These are phyloP conservation scores for Zenarchopterus dispar DNA, from an alignment of 2,797 vertebrate genomes.

Conservation along the genomic window DNA sequence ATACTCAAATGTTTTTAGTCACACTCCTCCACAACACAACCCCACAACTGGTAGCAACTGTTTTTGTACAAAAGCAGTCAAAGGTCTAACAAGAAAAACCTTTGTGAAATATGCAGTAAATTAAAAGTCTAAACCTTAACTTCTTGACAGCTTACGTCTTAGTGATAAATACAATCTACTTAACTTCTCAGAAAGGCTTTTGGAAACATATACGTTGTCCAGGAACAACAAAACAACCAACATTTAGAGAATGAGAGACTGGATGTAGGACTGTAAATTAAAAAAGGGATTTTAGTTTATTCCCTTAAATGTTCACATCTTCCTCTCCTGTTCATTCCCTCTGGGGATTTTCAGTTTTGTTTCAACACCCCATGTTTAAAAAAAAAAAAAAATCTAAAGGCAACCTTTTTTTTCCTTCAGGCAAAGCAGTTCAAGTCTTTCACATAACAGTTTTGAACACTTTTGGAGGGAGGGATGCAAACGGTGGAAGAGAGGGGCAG, in stretches of 20 bases:
- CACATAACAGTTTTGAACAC: constrained; percentile 72
- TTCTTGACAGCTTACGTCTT: constrained; percentile 51
- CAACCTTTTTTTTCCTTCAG: constrained; percentile 70
- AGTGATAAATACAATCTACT: constrained; percentile 71
- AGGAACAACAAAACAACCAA: constrained; percentile 58
- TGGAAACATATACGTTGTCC: constrained; percentile 72
- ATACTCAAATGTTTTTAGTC: not conserved
- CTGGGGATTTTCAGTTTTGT: constrained; percentile 49
- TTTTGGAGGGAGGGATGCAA: constrained; percentile 1
- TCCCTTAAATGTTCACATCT: constrained; percentile 53
- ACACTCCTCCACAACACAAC: not conserved
- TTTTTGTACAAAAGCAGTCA: constrained; percentile 66
- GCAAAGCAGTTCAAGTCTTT: constrained; percentile 81
- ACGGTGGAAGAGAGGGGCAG: not conserved
- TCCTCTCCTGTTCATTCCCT: constrained; percentile 63
- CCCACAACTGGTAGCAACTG: constrained; percentile 47
- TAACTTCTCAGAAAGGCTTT: constrained; percentile 70
- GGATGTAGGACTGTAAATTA: constrained; percentile 58
- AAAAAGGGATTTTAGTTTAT: constrained; percentile 44
- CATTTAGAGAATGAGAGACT: constrained; percentile 68
- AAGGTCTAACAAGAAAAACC: constrained; percentile 52
- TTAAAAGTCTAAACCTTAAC: constrained; percentile 41
- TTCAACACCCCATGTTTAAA: constrained; percentile 62
- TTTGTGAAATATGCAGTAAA: constrained; percentile 66
- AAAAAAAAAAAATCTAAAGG: constrained; percentile 76